Conservation (phyloP, 2,113 vertebrate species). For the Spea multiplicata region DNA sequence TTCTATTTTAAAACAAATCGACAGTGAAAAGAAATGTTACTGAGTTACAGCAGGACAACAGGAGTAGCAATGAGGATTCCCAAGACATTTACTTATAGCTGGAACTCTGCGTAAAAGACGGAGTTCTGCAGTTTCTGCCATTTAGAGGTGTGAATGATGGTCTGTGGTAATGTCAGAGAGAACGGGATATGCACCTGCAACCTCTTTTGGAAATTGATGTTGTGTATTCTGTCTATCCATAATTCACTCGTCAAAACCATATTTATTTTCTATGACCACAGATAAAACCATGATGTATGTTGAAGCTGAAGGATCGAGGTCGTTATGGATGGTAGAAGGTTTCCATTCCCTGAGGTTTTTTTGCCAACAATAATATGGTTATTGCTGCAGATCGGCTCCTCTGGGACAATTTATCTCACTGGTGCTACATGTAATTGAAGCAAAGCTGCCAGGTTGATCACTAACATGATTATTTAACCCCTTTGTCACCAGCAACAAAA, state of each 20-base stretch:
- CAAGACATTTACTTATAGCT: too few relatives aligned
- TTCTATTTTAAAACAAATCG: too few relatives aligned
- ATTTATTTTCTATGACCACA: not conserved
- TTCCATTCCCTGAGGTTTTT: conserved; percentile 32
- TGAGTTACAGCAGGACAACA: too few relatives aligned
- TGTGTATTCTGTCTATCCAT: conserved; percentile 29
- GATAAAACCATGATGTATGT: conserved; percentile 44
- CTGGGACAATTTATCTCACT: conserved; percentile 27
- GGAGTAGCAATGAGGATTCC: too few relatives aligned
- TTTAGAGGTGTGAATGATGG: conserved; percentile 25
- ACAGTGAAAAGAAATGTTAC: too few relatives aligned
- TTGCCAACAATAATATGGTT: conserved; percentile 41
- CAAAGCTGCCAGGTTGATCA: not conserved
- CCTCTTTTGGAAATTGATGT: conserved; percentile 35
- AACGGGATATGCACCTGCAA: conserved; percentile 13
- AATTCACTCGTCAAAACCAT: conserved; percentile 30
- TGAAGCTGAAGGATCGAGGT: conserved; percentile 23
- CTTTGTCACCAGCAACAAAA: not conserved
- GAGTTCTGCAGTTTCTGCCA: not conserved
- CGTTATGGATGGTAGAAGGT: conserved; percentile 27
- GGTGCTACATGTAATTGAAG: conserved; percentile 5
- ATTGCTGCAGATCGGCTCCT: conserved; percentile 14
- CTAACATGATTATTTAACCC: not conserved
- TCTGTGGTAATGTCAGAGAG: conserved; percentile 24
- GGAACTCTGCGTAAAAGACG: too few relatives aligned